phyloP scores from a whole-genome alignment of 2,113 vertebrate genomes.

The Australoheros scitulus region DNA sequence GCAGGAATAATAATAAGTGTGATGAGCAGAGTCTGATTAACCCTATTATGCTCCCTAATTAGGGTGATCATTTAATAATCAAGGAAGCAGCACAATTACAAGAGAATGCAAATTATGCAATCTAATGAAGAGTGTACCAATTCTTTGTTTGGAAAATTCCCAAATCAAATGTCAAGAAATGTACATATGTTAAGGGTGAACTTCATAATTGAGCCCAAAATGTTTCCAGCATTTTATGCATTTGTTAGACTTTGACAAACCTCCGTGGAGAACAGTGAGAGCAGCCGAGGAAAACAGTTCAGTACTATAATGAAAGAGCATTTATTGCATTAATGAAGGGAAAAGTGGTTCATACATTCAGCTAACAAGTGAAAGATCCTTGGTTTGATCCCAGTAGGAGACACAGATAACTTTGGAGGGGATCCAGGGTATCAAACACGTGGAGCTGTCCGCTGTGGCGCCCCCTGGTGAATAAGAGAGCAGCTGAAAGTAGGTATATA shows the following conservation, averaged over 20 bases:
- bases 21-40: constrained; percentile 89
- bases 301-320: background rate
- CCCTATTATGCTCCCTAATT: constrained; percentile 91
- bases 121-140: constrained; percentile 78
- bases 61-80: constrained; percentile 95
- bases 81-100: constrained; percentile 85
- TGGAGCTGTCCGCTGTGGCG: background rate
- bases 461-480: background rate
- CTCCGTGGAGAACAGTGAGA: background rate
- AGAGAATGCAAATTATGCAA: constrained; percentile 80
- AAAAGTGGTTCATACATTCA: background rate
- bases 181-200: constrained; percentile 38
- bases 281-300: background rate
- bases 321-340: background rate
- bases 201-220: constrained; percentile 25
- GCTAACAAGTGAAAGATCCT: background rate
- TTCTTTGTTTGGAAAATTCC: constrained; percentile 81
- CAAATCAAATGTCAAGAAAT: constrained; percentile 72
- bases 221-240: background rate
- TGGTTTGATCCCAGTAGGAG: no score
- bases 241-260: background rate
- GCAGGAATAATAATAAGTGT: constrained; percentile 89
- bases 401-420: no score
- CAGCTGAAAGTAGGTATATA: background rate
- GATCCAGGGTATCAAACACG: background rate